A percentile compares a stretch with the other conserved stretches of the same genome.
Evolutionary conservation across 2,113 vertebrate species (phyloP).

Genomic region (Strigops habroptila): DNA sequence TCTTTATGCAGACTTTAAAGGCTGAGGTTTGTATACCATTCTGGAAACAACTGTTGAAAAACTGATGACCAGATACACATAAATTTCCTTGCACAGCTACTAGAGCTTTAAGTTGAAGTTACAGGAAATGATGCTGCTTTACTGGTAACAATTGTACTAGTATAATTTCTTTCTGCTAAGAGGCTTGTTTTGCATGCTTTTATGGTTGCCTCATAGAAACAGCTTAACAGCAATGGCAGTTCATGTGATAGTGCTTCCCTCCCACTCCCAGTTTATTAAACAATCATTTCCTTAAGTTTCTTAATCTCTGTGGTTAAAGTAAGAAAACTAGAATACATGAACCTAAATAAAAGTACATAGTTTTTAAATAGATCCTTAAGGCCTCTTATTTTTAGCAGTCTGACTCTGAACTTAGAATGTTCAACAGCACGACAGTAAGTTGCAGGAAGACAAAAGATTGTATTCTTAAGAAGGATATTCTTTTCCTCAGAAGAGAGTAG

Average conservation of each 20-base stretch:
- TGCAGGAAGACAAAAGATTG: background rate
- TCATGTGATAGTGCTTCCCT: background rate
- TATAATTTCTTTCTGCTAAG: background rate
- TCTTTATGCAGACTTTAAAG: background rate
- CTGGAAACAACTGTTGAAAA: background rate
- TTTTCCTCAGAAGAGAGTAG: background rate
- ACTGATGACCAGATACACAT: background rate
- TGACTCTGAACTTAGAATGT: background rate
- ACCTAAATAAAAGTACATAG: background rate
- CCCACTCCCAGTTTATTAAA: background rate
- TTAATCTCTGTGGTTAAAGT: background rate
- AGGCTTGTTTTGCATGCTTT: background rate
- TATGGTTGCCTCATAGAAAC: background rate
- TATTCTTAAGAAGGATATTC: background rate
- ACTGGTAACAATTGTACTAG: background rate
- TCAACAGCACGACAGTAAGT: background rate
- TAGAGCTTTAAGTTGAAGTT: accelerated
- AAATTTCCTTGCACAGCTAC: background rate
- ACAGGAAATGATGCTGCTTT: background rate
- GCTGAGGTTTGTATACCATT: background rate
- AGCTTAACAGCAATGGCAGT: background rate
- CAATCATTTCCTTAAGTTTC: background rate
- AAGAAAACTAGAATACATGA: background rate
- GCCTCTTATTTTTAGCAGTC: background rate
- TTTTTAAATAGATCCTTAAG: background rate